Evolutionary conservation across 2,113 vertebrate species (phyloP).

Genomic region (Theristicus caerulescens): DNA sequence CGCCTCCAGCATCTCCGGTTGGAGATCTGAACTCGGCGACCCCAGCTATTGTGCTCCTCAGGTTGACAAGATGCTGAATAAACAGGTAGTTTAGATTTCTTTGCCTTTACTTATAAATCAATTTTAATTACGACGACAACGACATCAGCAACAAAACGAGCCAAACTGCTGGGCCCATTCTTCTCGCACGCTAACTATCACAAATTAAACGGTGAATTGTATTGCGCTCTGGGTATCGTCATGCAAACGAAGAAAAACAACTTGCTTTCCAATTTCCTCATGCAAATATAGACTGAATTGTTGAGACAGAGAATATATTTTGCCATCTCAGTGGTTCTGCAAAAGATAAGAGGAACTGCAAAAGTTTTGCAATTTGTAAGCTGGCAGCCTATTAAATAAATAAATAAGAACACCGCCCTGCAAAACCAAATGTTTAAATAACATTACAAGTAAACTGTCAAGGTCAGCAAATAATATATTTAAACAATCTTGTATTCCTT

Average conservation of each 20-base stretch:
- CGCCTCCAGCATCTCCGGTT: background rate
- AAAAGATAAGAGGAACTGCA: constrained; percentile 73
- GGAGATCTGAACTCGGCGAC: background rate
- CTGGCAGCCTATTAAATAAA: constrained; percentile 72
- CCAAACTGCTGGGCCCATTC: constrained; percentile 47
- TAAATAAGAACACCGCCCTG: background rate
- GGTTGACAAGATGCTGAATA: background rate
- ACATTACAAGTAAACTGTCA: constrained; percentile 68
- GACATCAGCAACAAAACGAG: constrained; percentile 33
- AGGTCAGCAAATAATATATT: constrained; percentile 68
- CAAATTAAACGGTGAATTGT: constrained; percentile 75
- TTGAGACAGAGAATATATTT: constrained; percentile 76
- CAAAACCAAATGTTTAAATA: constrained; percentile 73
- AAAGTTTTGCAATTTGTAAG: constrained; percentile 73
- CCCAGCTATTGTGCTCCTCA: background rate
- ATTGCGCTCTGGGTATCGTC: constrained; percentile 68
- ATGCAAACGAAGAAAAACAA: constrained; percentile 81
- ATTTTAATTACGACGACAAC: constrained; percentile 67
- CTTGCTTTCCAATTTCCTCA: constrained; percentile 79
- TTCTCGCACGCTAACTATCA: constrained; percentile 55
- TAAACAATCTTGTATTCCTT: constrained; percentile 49
- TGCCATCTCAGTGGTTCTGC: constrained; percentile 80
- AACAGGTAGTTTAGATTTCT: constrained; percentile 30
- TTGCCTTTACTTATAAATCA: constrained; percentile 59
- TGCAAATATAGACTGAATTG: constrained; percentile 76